Conservation (phyloP, 2,797 vertebrate genomes). For the Acanthurus lineatus region DNA sequence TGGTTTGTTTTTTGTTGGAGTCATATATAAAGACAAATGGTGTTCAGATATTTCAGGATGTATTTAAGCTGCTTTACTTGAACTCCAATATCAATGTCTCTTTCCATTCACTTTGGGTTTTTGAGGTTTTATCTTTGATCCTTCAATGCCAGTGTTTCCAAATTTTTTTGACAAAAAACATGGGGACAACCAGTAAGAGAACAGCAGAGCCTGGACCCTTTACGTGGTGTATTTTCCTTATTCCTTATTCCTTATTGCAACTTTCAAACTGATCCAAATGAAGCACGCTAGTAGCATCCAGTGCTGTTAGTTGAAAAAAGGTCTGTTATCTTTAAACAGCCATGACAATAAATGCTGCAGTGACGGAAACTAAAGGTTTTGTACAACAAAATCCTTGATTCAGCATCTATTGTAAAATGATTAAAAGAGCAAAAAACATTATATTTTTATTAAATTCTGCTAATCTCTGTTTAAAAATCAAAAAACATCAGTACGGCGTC, state of each 20-base stretch:
- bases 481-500: too few relatives aligned
- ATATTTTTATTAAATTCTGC: too few relatives aligned
- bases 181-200: not conserved
- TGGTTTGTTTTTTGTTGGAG: not conserved
- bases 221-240: not conserved
- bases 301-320: not conserved
- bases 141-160: slow-evolving; percentile 10
- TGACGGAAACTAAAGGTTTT: too few relatives aligned
- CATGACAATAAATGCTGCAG: slow-evolving; percentile 24
- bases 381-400: too few relatives aligned
- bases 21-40: not conserved
- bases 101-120: slow-evolving; percentile 27
- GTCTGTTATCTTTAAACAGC: not conserved
- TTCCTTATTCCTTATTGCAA: not conserved
- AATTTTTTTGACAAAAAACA: slow-evolving; percentile 5
- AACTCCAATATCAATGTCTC: slow-evolving; percentile 16
- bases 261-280: not conserved
- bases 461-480: too few relatives aligned
- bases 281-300: not conserved
- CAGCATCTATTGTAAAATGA: too few relatives aligned
- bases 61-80: slow-evolving; percentile 3
- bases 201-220: not conserved
- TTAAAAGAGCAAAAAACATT: too few relatives aligned
- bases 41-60: slow-evolving; percentile 13
- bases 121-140: slow-evolving; percentile 30